These are phyloP conservation scores for Fopius arisanus DNA, from an alignment of 1,140 invertebrate genomes.

Conservation along the genomic window DNA sequence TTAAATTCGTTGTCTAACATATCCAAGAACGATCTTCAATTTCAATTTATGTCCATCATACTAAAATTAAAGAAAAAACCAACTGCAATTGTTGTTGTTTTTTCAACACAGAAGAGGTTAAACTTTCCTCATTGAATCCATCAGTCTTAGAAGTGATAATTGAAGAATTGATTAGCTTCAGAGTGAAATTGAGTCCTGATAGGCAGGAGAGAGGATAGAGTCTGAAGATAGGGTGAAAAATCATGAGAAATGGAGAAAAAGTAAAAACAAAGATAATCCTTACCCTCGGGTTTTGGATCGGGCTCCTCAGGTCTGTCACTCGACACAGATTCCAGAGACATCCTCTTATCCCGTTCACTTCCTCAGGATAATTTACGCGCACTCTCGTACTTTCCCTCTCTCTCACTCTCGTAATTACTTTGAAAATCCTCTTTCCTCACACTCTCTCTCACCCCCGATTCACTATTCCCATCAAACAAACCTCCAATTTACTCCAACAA, in stretches of 20 bases:
- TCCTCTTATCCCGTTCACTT: slow-evolving; percentile 34
- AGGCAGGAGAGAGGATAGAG: neutral
- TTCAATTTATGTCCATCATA: too few species aligned
- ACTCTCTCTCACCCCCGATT: slow-evolving; percentile 5
- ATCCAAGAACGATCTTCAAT: too few species aligned
- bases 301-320: slow-evolving; percentile 51
- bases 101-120: too few species aligned
- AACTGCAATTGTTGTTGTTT: too few species aligned
- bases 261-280: neutral
- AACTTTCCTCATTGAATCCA: too few species aligned
- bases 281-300: slow-evolving; percentile 40
- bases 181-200: too few species aligned
- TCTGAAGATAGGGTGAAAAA: neutral
- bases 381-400: slow-evolving; percentile 20
- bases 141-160: too few species aligned
- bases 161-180: too few species aligned
- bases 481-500: neutral
- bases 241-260: neutral
- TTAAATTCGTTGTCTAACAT: too few species aligned
- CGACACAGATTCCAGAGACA: slow-evolving; percentile 53
- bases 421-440: slow-evolving; percentile 34
- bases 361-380: slow-evolving; percentile 24
- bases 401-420: slow-evolving; percentile 26
- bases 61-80: too few species aligned
- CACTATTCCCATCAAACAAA: neutral